phyloP scores from a whole-genome alignment of 2,797 vertebrate species.

The Etheostoma nigrum region DNA sequence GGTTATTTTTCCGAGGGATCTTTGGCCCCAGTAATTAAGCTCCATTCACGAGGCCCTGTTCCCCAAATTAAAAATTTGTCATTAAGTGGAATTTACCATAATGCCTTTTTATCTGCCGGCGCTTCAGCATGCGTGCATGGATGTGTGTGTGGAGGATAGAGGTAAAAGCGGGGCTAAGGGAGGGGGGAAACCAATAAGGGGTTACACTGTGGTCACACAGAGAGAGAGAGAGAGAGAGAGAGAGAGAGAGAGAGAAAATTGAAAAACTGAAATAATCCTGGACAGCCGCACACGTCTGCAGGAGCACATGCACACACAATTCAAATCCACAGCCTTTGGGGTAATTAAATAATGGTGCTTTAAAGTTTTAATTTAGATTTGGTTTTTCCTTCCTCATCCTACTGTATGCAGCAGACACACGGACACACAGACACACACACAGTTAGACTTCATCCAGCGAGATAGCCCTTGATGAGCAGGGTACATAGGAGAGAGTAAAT shows the following conservation, averaged over 20 bases:
- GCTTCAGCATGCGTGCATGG: conserved; percentile 87
- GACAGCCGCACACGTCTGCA: conserved; percentile 82
- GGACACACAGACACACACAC: conserved; percentile 4
- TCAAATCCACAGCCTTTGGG: conserved; percentile 94
- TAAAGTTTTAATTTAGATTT: conserved; percentile 99
- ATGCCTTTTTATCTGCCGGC: conserved; percentile 99
- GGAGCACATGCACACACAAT: conserved; percentile 40
- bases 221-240: conserved; percentile 16
- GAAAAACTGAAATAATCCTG: conserved; percentile 98
- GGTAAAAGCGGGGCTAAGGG: conserved; percentile 75
- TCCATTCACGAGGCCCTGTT: conserved; percentile 94
- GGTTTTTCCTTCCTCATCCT: conserved; percentile 66
- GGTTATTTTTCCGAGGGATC: conserved; percentile 82
- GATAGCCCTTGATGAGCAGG: conserved; percentile 70
- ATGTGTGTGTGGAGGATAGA: conserved; percentile 69
- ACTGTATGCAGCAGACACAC: conserved; percentile 80
- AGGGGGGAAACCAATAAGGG: conserved; percentile 89
- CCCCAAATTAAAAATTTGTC: conserved; percentile 99
- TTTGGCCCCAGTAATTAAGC: conserved; percentile 84
- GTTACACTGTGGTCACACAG: conserved; percentile 79
- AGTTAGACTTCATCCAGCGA: conserved; percentile 58
- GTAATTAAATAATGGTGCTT: conserved; percentile 99
- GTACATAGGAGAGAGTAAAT: conserved; percentile 67
- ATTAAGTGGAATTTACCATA: conserved; percentile 99
- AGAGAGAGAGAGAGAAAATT: conserved; percentile 88